These are phyloP conservation scores for Cuniculus paca DNA, from an alignment of 2,797 vertebrate genomes.

Conservation along the genomic window DNA sequence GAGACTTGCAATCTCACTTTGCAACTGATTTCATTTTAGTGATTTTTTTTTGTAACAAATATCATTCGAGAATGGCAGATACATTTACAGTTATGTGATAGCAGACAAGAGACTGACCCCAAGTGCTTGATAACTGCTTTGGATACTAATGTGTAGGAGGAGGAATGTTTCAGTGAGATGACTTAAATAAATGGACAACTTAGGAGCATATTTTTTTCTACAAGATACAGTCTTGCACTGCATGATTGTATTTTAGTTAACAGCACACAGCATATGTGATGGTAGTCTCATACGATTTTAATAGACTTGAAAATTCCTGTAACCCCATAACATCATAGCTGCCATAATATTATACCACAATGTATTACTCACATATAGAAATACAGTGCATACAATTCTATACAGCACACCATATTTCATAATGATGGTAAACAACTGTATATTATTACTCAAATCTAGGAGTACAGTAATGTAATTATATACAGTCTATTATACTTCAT, in stretches of 20 bases:
- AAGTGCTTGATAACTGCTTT: background rate
- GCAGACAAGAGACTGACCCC: background rate
- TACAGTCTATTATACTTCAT: background rate
- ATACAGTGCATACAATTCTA: background rate
- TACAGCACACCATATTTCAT: too few species aligned
- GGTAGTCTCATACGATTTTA: background rate
- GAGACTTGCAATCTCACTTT: slow-evolving; percentile 32
- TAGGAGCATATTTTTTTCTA: background rate
- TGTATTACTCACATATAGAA: background rate
- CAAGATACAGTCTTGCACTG: background rate
- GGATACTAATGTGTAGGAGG: background rate
- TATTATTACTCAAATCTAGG: background rate
- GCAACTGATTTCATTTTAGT: background rate
- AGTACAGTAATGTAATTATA: background rate
- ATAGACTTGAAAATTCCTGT: background rate
- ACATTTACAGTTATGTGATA: background rate
- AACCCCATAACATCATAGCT: background rate
- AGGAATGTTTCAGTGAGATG: background rate
- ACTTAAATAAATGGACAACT: slow-evolving; percentile 4
- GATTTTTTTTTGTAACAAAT: background rate
- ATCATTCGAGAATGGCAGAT: background rate
- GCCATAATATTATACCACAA: background rate
- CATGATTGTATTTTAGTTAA: background rate
- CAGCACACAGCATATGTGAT: background rate
- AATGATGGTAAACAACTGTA: background rate